These are phyloP conservation scores for Nesometra sesokonis DNA, from an alignment of 35 echinoderm and acorn worm genomes.

Conservation along the genomic window DNA sequence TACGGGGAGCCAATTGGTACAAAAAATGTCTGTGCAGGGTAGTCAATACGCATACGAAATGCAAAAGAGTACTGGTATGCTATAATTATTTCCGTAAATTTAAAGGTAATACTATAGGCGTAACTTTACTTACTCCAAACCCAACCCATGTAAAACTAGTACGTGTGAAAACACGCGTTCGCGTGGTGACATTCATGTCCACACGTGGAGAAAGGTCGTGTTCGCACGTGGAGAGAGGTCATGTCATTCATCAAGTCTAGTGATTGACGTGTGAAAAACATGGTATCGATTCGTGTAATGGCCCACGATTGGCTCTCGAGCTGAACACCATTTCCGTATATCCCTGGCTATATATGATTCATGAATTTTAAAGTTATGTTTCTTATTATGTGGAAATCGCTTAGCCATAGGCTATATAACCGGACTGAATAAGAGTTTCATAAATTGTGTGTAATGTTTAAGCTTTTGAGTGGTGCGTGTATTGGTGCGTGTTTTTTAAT, in stretches of 20 bases:
- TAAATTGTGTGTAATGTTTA: neutral
- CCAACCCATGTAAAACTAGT: too few species aligned
- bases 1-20: too few species aligned
- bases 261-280: neutral
- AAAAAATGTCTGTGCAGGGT: too few species aligned
- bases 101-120: too few species aligned
- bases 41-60: too few species aligned
- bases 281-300: neutral
- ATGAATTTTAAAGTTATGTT: neutral
- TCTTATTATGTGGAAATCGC: too few species aligned
- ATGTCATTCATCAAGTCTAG: neutral
- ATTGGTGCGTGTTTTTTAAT: neutral
- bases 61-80: too few species aligned
- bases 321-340: neutral
- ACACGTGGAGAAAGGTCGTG: neutral
- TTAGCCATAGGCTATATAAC: too few species aligned
- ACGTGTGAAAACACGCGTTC: too few species aligned
- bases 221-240: neutral
- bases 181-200: too few species aligned
- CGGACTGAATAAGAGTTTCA: neutral
- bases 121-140: too few species aligned
- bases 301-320: neutral
- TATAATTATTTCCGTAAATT: too few species aligned
- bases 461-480: neutral
- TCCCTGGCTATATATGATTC: neutral